Evolutionary conservation across 1,140 invertebrate genomes (phyloP), one percentile per base, ranked within the genome.

Genomic region (Apis florea): DNA sequence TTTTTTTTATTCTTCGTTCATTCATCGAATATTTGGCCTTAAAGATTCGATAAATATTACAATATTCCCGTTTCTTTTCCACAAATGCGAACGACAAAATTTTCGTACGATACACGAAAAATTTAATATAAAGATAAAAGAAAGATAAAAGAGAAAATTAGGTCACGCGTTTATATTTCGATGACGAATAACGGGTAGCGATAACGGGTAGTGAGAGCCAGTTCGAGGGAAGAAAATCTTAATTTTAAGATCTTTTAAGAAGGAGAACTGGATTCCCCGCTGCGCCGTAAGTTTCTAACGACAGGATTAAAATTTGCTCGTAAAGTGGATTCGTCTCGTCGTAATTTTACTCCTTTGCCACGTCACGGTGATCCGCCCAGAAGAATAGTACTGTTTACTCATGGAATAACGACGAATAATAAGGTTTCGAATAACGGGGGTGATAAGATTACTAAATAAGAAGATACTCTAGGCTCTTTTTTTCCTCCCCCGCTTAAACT

Each of bases 231-330:
- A 40, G 47, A 47, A 64, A 79, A 24, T 56, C 19, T 6, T 11
- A 1, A 49, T 56, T 58, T 51, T 26, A 58, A 64, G 24, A 54
- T 54, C 26, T 10, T 10, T 31, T 17, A 15, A 61, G 59, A 26
- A n/a, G 15, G 19, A 24, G 53, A 40, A 47, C 9, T 8, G 54
- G 77, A 64, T 54, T n/a, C 54, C n/a, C 63, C 1, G 0, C 6
- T 51, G 19, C 49, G 17, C 56, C 47, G 12, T n/a, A 64, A 26
- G 13, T 40, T 79, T 8, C 40, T 40, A 15, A 21, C 31, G 68
- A 49, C 47, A 47, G 63, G 56, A 79, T 85, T 85, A 85, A 76
- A 84, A 75, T 66, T 8, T 64, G 56, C 61, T 85, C 78, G 73
- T 77, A 85, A 85, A 82, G n/a, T 13, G 26, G 13, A 61, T 17